Evolutionary conservation across 2,888 invertebrate species (phyloP).

Genomic region (Rhingia rostrata): DNA sequence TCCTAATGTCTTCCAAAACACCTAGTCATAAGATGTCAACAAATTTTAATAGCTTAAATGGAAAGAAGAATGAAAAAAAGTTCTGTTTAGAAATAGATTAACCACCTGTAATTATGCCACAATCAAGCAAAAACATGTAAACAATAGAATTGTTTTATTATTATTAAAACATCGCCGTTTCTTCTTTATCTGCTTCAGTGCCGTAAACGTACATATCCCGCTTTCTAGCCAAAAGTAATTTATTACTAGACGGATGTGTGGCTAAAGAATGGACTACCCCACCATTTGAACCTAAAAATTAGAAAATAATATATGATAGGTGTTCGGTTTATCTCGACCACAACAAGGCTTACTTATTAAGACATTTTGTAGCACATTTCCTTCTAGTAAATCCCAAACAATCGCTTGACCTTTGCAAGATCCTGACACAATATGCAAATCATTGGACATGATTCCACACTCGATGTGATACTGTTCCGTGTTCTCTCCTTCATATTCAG

Average conservation of each 20-base stretch:
- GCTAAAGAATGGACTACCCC: slow-evolving; percentile 90
- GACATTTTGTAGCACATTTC: slow-evolving; percentile 84
- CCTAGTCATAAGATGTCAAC: too few species aligned
- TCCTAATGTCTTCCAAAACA: too few species aligned
- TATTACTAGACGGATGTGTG: slow-evolving; percentile 88
- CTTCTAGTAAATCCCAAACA: slow-evolving; percentile 93
- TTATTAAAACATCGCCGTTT: background rate
- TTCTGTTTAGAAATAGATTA: too few species aligned
- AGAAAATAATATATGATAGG: background rate
- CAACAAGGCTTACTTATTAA: slow-evolving; percentile 77
- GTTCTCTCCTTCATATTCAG: slow-evolving; percentile 92
- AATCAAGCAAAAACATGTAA: too few species aligned
- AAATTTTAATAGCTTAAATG: too few species aligned
- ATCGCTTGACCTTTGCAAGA: slow-evolving; percentile 89
- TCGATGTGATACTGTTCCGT: slow-evolving; percentile 93
- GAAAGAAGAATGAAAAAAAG: too few species aligned
- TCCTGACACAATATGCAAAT: slow-evolving; percentile 94
- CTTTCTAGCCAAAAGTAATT: slow-evolving; percentile 80
- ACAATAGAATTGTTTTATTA: background rate
- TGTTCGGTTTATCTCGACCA: background rate
- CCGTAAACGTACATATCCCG: slow-evolving; percentile 80
- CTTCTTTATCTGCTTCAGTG: slow-evolving; percentile 43
- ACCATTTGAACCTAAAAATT: slow-evolving; percentile 81
- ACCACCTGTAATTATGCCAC: too few species aligned
- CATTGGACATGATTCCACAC: slow-evolving; percentile 92